These are phyloP conservation scores for Styela plicata DNA, from an alignment of 23 tunicate species.

Conservation along the genomic window DNA sequence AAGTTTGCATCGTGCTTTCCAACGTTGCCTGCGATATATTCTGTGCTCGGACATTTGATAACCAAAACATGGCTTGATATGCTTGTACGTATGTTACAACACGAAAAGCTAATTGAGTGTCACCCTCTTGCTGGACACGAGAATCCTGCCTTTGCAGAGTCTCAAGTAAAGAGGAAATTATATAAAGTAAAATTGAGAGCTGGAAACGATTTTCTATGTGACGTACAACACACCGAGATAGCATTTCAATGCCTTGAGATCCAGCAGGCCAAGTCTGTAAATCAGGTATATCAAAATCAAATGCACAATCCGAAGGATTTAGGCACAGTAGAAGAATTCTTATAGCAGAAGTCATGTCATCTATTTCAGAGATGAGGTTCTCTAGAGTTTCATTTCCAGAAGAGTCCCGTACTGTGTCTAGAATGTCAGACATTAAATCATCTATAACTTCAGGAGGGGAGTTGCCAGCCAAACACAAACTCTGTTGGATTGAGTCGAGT, in stretches of 20 bases:
- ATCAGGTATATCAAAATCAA: slow-evolving; percentile 40
- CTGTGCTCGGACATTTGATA: slow-evolving; percentile 37
- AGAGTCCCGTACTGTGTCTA: not conserved
- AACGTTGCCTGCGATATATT: slow-evolving; percentile 44
- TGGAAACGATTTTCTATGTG: slow-evolving; percentile 65
- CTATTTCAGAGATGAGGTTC: slow-evolving; percentile 10
- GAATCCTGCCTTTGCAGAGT: not conserved
- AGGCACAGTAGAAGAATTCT: slow-evolving; percentile 46
- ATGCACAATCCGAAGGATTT: slow-evolving; percentile 24
- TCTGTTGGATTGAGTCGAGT: slow-evolving; percentile 16
- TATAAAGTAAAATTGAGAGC: slow-evolving; percentile 45
- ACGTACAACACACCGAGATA: slow-evolving; percentile 41
- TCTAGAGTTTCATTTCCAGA: slow-evolving; percentile 21
- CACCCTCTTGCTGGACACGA: not conserved
- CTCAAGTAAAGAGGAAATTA: slow-evolving; percentile 12
- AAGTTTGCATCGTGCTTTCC: slow-evolving; percentile 55
- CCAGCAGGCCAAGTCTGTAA: slow-evolving; percentile 17
- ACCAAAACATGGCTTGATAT: slow-evolving; percentile 63
- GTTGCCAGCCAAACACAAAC: not conserved
- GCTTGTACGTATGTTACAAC: slow-evolving; percentile 50
- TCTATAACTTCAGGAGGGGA: slow-evolving; percentile 11
- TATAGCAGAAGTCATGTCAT: slow-evolving; percentile 36
- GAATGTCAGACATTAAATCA: slow-evolving; percentile 8
- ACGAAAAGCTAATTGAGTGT: slow-evolving; percentile 15
- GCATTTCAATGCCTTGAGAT: slow-evolving; percentile 43